Evolutionary conservation across 2,113 vertebrate species (phyloP), one percentile per base, ranked within the genome.

Genomic region (Beaufortia kweichowensis): DNA sequence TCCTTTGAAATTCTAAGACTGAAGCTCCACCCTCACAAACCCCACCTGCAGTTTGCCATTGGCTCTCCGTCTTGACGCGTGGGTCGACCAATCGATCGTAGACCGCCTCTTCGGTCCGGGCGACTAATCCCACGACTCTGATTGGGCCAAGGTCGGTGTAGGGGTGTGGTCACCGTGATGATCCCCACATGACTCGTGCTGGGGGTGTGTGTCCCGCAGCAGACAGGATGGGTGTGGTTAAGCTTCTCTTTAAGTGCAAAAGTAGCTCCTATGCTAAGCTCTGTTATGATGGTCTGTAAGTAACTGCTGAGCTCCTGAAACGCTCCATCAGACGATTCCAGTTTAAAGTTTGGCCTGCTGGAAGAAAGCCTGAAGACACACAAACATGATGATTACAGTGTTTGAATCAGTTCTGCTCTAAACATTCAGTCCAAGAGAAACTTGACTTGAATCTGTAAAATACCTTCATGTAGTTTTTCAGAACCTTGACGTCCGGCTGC

Each of bases 381-480:
- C 0, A 39, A 1, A 33, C 0, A 35, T 1, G 31, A 10, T 43
- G n/a, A n/a, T n/a, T n/a, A 35, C 33, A 35, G 33, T 35, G 33
- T 35, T n/a, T n/a, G n/a, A n/a, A n/a, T n/a, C n/a, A n/a, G n/a
- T n/a, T n/a, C n/a, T n/a, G n/a, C n/a, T n/a, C n/a, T n/a, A n/a
- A n/a, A n/a, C n/a, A n/a, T n/a, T n/a, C n/a, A n/a, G n/a, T n/a
- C n/a, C n/a, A n/a, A n/a, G n/a, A n/a, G n/a, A n/a, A n/a, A n/a
- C n/a, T n/a, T n/a, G n/a, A n/a, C n/a, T n/a, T 2, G 1, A 23
- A 6, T 24, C 46, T 10, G 0, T 0, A 10, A 73, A 31, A 59
- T 74, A 98, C 97, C 97, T 99, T 99, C 82, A 98, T 93, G 92
- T 98, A 99, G 90, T 92, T 98, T 86, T 98, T 99, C 87, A 99